A percentile compares a stretch with the other conserved stretches of the same genome.
Evolutionary conservation across 2,797 vertebrate genomes (phyloP).

Genomic region (Naso thynnoides): DNA sequence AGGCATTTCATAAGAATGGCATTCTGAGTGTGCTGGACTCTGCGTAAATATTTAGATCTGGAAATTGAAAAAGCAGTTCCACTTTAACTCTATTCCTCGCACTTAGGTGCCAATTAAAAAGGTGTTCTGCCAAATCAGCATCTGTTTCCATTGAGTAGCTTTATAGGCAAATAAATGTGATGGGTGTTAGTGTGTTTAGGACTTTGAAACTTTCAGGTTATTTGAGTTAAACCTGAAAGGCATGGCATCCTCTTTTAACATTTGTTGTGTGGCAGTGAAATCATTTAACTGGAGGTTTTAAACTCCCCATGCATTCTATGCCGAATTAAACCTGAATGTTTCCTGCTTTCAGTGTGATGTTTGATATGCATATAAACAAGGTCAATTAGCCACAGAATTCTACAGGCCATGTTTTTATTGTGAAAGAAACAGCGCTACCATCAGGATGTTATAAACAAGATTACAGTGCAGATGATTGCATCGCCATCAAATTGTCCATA

Average conservation of each 20-base stretch:
- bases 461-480: slow-evolving; percentile 3
- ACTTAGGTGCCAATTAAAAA: slow-evolving; percentile 53
- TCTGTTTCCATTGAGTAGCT: slow-evolving; percentile 69
- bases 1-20: slow-evolving; percentile 19
- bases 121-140: slow-evolving; percentile 67
- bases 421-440: slow-evolving; percentile 1
- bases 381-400: slow-evolving; percentile 39
- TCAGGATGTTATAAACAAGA: not conserved
- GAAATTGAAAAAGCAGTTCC: slow-evolving; percentile 62
- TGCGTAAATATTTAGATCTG: slow-evolving; percentile 50
- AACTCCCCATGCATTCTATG: slow-evolving; percentile 42
- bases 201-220: slow-evolving; percentile 54
- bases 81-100: slow-evolving; percentile 41
- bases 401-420: slow-evolving; percentile 25
- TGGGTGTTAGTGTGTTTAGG: slow-evolving; percentile 47
- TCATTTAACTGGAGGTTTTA: slow-evolving; percentile 47
- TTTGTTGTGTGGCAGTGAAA: slow-evolving; percentile 61
- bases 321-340: slow-evolving; percentile 48
- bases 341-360: slow-evolving; percentile 37
- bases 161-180: slow-evolving; percentile 72
- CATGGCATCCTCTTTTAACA: slow-evolving; percentile 51
- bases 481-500: not conserved
- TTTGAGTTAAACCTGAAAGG: slow-evolving; percentile 57
- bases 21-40: slow-evolving; percentile 26
- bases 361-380: slow-evolving; percentile 43